These are phyloP conservation scores for Clostera curtula DNA, from an alignment of 2,888 invertebrate genomes.

Conservation along the genomic window DNA sequence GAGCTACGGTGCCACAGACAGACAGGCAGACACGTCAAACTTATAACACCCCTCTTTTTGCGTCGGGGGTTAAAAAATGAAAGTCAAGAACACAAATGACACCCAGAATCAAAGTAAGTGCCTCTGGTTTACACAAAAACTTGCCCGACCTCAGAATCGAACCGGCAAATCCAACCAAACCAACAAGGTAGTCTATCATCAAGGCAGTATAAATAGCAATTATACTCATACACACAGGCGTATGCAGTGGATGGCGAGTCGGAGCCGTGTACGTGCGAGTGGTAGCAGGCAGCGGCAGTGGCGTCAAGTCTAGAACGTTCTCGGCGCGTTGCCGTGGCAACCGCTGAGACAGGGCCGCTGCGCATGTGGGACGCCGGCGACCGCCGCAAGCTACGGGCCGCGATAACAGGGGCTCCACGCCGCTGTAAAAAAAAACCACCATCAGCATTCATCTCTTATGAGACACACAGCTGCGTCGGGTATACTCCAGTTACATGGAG, in stretches of 20 bases:
- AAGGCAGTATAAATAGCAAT: no score
- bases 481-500: no score
- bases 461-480: not conserved
- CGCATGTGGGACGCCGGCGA: conserved; percentile 78
- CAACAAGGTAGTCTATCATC: no score
- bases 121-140: no score
- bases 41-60: no score
- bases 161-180: no score
- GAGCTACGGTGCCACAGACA: no score
- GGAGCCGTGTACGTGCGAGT: conserved; percentile 79
- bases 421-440: conserved; percentile 17
- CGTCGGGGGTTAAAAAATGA: no score
- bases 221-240: not conserved
- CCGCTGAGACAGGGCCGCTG: conserved; percentile 72
- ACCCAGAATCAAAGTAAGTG: no score
- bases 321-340: conserved; percentile 72
- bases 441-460: not conserved
- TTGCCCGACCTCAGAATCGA: no score
- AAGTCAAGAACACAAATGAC: no score
- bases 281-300: conserved; percentile 85
- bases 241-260: conserved; percentile 5
- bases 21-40: no score
- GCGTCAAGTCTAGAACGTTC: conserved; percentile 82
- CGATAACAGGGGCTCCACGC: conserved; percentile 47
- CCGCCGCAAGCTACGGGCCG: conserved; percentile 79